phyloP scores from a whole-genome alignment of 2,888 invertebrate species.

The Nezara viridula region DNA sequence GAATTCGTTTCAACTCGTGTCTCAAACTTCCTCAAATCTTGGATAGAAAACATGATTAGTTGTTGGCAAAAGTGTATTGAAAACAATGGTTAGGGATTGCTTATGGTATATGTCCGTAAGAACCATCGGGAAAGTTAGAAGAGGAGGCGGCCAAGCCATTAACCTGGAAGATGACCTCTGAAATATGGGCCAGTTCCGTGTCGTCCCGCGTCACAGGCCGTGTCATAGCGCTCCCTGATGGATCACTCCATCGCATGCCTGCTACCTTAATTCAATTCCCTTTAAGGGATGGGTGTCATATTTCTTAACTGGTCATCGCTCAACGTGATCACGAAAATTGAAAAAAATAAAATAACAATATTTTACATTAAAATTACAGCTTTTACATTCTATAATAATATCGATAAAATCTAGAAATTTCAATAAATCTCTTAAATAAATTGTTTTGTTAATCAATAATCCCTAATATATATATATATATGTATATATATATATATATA shows the following conservation, averaged over 20 bases:
- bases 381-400: neutral
- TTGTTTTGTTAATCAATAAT: no score
- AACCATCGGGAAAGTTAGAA: neutral
- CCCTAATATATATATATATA: no score
- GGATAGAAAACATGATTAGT: no score
- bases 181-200: constrained; percentile 19
- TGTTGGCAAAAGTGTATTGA: no score
- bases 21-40: no score
- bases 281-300: constrained; percentile 19
- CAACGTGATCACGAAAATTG: neutral
- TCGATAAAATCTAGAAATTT: no score
- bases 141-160: neutral
- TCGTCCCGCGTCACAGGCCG: neutral
- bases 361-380: neutral
- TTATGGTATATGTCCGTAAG: no score
- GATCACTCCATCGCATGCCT: neutral
- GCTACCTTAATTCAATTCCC: constrained; percentile 24
- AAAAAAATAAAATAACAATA: neutral
- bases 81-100: no score
- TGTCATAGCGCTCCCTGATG: neutral
- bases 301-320: constrained; percentile 29
- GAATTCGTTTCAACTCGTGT: no score
- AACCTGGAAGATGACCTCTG: neutral
- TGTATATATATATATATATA: no score
- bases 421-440: no score